Evolutionary conservation across 1,140 invertebrate species (phyloP).

Genomic region (Amphibalanus amphitrite): DNA sequence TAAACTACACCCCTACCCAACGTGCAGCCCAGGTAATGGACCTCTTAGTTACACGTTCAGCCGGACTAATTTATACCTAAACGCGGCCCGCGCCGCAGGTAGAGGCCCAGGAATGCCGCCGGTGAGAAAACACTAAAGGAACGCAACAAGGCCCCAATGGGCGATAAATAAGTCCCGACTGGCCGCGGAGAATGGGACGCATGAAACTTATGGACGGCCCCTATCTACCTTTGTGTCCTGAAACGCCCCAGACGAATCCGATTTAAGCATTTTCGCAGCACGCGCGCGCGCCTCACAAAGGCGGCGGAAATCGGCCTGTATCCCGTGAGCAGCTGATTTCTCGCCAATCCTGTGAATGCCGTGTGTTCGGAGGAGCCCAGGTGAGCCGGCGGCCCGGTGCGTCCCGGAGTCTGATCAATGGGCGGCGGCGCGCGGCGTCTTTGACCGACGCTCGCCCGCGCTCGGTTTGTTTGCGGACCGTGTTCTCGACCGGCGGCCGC

Average conservation of each 20-base stretch:
- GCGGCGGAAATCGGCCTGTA: not conserved
- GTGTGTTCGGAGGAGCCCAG: not conserved
- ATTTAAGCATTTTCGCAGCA: not conserved
- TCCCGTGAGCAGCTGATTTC: not conserved
- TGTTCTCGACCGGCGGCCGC: too few species aligned
- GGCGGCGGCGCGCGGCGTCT: too few species aligned
- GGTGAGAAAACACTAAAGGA: not conserved
- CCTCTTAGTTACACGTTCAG: not conserved
- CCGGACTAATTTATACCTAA: conserved; percentile 1
- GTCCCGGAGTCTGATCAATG: too few species aligned
- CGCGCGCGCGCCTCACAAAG: not conserved
- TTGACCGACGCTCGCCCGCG: too few species aligned
- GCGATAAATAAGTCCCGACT: not conserved
- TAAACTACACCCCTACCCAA: not conserved
- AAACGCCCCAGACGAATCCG: not conserved
- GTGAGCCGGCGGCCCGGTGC: too few species aligned
- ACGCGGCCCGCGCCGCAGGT: not conserved
- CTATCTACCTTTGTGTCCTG: not conserved
- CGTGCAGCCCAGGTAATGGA: not conserved
- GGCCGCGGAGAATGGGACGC: not conserved
- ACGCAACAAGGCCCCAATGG: not conserved
- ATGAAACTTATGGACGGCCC: not conserved
- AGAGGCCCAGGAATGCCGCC: not conserved
- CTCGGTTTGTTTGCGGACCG: not conserved
- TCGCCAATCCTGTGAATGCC: not conserved